phyloP scores from a whole-genome alignment of 1,140 invertebrate genomes.

The Hypsibius dujardini region DNA sequence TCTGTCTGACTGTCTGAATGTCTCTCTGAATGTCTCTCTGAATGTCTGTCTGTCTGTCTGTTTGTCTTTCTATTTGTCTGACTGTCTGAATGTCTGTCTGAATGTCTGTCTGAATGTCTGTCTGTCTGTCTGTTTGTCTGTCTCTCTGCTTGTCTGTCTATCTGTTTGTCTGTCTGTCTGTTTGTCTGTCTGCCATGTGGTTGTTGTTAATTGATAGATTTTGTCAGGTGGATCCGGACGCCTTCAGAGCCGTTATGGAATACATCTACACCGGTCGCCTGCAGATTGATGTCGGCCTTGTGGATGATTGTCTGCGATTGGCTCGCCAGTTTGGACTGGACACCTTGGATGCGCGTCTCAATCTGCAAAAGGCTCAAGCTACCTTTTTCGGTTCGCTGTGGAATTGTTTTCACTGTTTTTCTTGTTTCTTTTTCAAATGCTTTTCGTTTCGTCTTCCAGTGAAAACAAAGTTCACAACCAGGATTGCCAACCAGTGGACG shows the following conservation, averaged over 20 bases:
- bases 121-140: not conserved
- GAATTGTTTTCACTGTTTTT: constrained; percentile 15
- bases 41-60: not conserved
- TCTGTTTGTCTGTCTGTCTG: not conserved
- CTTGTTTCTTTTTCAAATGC: constrained; percentile 1
- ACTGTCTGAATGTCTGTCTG: no score
- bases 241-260: constrained; percentile 34
- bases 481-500: not conserved
- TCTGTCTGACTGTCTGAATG: not conserved
- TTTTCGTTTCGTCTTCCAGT: not conserved
- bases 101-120: not conserved
- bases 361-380: constrained; percentile 31
- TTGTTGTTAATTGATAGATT: constrained; percentile 13
- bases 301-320: constrained; percentile 33
- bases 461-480: not conserved
- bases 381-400: constrained; percentile 32
- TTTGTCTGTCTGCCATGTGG: constrained; percentile 16
- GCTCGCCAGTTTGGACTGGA: constrained; percentile 35
- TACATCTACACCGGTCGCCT: constrained; percentile 37
- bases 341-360: constrained; percentile 30
- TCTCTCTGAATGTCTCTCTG: not conserved
- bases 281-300: constrained; percentile 30
- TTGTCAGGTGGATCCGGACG: constrained; percentile 32
- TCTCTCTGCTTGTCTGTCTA: not conserved
- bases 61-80: not conserved